Conservation (phyloP, 2,888 invertebrate species). For the Melanostoma scalare region DNA sequence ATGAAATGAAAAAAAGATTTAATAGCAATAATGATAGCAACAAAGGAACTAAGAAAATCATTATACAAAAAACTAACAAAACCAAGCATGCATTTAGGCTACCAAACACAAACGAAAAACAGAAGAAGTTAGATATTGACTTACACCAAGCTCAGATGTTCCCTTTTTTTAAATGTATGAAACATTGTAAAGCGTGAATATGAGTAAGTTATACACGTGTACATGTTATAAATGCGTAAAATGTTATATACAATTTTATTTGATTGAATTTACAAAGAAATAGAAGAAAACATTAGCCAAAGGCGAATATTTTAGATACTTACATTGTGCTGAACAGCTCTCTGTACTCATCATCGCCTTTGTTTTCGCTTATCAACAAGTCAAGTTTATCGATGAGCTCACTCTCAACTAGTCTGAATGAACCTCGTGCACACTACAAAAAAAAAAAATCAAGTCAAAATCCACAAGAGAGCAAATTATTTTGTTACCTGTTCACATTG, state of each 20-base stretch:
- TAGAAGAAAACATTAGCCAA: background rate
- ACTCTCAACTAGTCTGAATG: slow-evolving; percentile 95
- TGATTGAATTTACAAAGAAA: slow-evolving; percentile 11
- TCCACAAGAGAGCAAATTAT: background rate
- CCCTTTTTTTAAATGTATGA: slow-evolving; percentile 84
- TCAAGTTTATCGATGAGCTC: slow-evolving; percentile 97
- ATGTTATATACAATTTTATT: slow-evolving; percentile 43
- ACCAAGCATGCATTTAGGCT: slow-evolving; percentile 28
- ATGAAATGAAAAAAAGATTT: no score
- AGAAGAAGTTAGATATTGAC: slow-evolving; percentile 82
- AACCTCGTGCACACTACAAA: slow-evolving; percentile 86
- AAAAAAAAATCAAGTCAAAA: no score
- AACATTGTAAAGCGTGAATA: slow-evolving; percentile 72
- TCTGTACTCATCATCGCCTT: slow-evolving; percentile 96
- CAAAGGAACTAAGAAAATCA: background rate
- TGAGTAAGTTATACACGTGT: slow-evolving; percentile 63
- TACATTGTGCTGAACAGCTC: slow-evolving; percentile 97
- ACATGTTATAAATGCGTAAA: slow-evolving; percentile 57
- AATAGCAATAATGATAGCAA: no score
- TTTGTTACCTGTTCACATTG: slow-evolving; percentile 88
- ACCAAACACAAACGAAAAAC: slow-evolving; percentile 53
- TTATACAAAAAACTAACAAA: background rate
- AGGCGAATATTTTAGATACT: slow-evolving; percentile 82
- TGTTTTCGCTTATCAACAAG: slow-evolving; percentile 94
- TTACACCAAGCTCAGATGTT: slow-evolving; percentile 96